Base-by-base conservation (phyloP, 2,113 vertebrate genomes). In the Seriola rivoliana region DNA sequence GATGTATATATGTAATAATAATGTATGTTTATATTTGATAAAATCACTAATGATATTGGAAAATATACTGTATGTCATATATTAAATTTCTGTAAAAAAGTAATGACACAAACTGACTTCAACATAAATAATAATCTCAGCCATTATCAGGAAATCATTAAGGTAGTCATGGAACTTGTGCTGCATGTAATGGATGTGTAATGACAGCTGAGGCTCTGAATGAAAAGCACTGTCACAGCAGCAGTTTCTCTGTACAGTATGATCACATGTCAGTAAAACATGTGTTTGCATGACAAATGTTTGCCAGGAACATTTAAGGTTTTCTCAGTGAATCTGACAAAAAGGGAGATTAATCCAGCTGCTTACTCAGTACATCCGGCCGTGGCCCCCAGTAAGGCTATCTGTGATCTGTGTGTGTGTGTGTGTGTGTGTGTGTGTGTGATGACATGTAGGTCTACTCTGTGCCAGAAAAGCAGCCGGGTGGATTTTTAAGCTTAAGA, bases 401-500 rank as follows among this genome's bases (percentile, higher is more conserved):
- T 48, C 58, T 75, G 36, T 64, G 76, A 86, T 86, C 58, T 63
- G 59, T 52, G 75, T 7, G 34, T 36, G 34, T 36, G 34, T 36
- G 34, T 36, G 16, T 40, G 40, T 74, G 65, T 68, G 73, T 40
- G 40, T 46, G n/a, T 65, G 21, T 65, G 36, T 75, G 62, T 60
- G 77, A 60, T 81, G 77, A 74, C 78, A 78, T 75, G 81, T 76
- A 65, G 67, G 52, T 36, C 66, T 29, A 50, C 36, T 73, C 38
- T 4, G 8, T 65, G 71, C 71, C 81, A 87, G 76, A n/a, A 38
- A 63, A 80, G 65, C 78, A 73, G 71, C 52, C 1, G 75, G 54
- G 67, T 60, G 65, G 65, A 67, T 81, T 75, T 81, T 78, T 68
- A 71, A 80, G 64, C 46, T 11, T 29, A 29, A 29, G 32, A 44